Percentiles rank a stretch among this genome's conserved stretches.
Evolutionary conservation across 2,113 vertebrate genomes (phyloP).

Genomic region (Pomatostomus ruficeps): DNA sequence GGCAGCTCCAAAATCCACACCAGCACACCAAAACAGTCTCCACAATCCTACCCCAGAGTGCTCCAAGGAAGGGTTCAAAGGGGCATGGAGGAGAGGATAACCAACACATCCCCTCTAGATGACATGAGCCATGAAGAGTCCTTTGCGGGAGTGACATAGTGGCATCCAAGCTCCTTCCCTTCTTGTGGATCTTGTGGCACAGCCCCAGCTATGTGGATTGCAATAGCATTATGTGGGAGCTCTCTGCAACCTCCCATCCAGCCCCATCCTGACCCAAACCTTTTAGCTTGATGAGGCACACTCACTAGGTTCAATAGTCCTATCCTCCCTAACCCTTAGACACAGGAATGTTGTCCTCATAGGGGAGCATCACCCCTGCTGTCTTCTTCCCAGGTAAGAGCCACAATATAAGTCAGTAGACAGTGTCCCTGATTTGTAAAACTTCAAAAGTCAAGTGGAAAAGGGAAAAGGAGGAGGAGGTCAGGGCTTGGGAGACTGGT

Average conservation of each 20-base stretch:
- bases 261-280: background rate
- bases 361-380: background rate
- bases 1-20: background rate
- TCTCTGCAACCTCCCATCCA: background rate
- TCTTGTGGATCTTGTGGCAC: background rate
- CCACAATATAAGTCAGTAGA: fast-evolving
- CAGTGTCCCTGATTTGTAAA: background rate
- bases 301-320: background rate
- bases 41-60: background rate
- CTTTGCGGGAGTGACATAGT: background rate
- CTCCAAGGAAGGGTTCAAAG: background rate
- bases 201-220: background rate
- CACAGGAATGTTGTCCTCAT: background rate
- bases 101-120: background rate
- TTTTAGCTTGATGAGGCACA: background rate
- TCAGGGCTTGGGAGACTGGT: background rate
- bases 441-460: background rate
- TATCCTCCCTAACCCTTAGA: background rate
- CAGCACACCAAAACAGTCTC: background rate
- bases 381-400: background rate
- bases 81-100: background rate
- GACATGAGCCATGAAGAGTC: background rate
- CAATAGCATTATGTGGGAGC: background rate
- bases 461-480: background rate
- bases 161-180: background rate